Percentiles rank a stretch among this genome's conserved stretches.
Evolutionary conservation across 1,140 invertebrate genomes (phyloP).

Genomic region (Homalodisca vitripennis): DNA sequence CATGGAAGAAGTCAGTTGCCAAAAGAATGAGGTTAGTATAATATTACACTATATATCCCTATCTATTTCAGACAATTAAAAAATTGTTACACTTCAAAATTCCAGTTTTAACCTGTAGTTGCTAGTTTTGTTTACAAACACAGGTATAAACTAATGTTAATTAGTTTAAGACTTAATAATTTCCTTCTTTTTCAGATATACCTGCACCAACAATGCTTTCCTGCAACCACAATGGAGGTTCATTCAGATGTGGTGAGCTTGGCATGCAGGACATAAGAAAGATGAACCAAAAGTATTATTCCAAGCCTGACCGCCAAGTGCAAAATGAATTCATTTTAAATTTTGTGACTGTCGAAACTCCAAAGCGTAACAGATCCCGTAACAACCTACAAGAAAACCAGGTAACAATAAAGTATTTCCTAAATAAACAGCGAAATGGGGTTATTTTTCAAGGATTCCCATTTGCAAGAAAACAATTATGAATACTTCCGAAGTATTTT

Average conservation of each 20-base stretch:
- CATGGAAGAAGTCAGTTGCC: no score
- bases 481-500: slow-evolving; percentile 28
- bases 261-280: no score
- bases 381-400: slow-evolving; percentile 28
- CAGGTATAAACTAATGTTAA: background rate
- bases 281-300: slow-evolving; percentile 21
- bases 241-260: no score
- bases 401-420: slow-evolving; percentile 26
- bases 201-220: slow-evolving; percentile 21
- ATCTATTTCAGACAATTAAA: no score
- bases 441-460: slow-evolving; percentile 26
- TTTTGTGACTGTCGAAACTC: no score
- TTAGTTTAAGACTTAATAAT: background rate
- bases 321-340: no score
- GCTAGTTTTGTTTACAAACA: slow-evolving; percentile 1
- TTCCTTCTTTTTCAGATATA: slow-evolving; percentile 19
- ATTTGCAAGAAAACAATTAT: slow-evolving; percentile 30
- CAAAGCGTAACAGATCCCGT: slow-evolving; percentile 21
- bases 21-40: slow-evolving; percentile 8
- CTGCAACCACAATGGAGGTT: no score
- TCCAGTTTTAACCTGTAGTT: slow-evolving; percentile 9
- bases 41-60: background rate
- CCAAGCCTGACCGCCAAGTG: slow-evolving; percentile 10
- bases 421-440: slow-evolving; percentile 21
- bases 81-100: no score